These are phyloP conservation scores for Dallia pectoralis DNA, from an alignment of 2,797 vertebrate species.

Conservation along the genomic window DNA sequence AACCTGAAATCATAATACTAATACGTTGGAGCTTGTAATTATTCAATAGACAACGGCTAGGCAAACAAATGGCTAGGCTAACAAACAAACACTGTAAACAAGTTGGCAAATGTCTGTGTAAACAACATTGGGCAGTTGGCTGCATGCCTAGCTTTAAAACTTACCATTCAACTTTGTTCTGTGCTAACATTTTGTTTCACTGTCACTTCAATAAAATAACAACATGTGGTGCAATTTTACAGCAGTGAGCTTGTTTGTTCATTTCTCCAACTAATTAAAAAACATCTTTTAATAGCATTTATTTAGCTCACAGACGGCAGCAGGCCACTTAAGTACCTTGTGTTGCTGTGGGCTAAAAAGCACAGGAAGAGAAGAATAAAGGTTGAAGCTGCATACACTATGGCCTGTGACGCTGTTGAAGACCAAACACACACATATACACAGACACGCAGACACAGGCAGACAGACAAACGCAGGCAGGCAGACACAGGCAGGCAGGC, in stretches of 20 bases:
- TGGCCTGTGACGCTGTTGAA: constrained; percentile 39
- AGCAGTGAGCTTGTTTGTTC: constrained; percentile 61
- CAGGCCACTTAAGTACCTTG: constrained; percentile 59
- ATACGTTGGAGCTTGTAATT: constrained; percentile 47
- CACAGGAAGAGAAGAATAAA: constrained; percentile 21
- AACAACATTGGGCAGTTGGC: constrained; percentile 50
- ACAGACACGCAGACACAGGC: constrained; percentile 18
- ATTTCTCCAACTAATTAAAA: constrained; percentile 50
- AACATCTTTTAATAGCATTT: constrained; percentile 50
- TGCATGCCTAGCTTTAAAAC: constrained; percentile 39
- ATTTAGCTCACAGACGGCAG: constrained; percentile 51
- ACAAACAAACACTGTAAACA: constrained; percentile 71
- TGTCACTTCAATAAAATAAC: constrained; percentile 55
- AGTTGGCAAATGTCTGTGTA: constrained; percentile 58
- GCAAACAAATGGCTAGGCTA: constrained; percentile 38
- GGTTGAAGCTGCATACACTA: constrained; percentile 20
- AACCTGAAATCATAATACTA: constrained; percentile 41
- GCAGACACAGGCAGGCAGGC: too few species aligned
- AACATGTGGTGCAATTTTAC: constrained; percentile 41
- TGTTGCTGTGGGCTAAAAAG: constrained; percentile 16
- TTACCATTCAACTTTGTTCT: constrained; percentile 13
- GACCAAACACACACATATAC: constrained; percentile 32
- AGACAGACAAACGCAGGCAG: too few species aligned
- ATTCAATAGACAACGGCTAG: constrained; percentile 46
- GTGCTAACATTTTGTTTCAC: constrained; percentile 51